These are phyloP conservation scores for Aphidoletes aphidimyza DNA, from an alignment of 2,888 invertebrate genomes.

Conservation along the genomic window DNA sequence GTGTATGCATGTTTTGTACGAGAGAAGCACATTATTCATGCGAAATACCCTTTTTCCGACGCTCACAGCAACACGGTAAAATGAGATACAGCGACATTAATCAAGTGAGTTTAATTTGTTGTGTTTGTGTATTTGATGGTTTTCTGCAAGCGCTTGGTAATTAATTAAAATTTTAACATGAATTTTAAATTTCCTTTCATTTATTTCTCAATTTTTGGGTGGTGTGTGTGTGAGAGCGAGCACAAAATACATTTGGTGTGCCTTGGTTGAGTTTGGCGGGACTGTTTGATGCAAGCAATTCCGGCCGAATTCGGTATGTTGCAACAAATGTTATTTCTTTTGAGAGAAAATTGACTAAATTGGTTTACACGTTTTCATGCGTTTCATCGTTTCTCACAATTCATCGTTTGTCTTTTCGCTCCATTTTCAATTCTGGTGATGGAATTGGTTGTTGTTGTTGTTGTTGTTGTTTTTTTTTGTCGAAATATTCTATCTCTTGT, in stretches of 20 bases:
- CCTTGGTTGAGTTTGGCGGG: too few relatives aligned
- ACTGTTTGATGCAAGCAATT: too few relatives aligned
- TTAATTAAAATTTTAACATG: constrained; percentile 45
- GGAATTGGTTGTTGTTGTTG: background rate
- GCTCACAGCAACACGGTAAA: background rate
- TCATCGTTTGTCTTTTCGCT: background rate
- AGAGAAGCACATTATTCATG: constrained; percentile 33
- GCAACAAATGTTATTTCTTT: background rate
- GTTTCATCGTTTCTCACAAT: background rate
- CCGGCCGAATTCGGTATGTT: background rate
- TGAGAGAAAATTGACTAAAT: constrained; percentile 11
- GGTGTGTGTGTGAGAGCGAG: too few relatives aligned
- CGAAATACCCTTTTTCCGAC: constrained; percentile 50
- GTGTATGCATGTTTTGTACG: background rate
- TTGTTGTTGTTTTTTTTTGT: background rate
- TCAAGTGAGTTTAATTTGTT: constrained; percentile 51
- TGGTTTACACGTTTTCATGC: constrained; percentile 35
- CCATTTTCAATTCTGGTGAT: too few relatives aligned
- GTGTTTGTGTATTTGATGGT: constrained; percentile 44
- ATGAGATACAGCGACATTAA: constrained; percentile 49
- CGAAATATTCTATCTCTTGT: too few relatives aligned
- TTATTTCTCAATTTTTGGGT: constrained; percentile 29
- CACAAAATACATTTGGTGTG: too few relatives aligned
- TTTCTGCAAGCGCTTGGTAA: constrained; percentile 36
- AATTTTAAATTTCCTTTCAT: constrained; percentile 49